Evolutionary conservation across 2,797 vertebrate species (phyloP).

Genomic region (Eptatretus atami): DNA sequence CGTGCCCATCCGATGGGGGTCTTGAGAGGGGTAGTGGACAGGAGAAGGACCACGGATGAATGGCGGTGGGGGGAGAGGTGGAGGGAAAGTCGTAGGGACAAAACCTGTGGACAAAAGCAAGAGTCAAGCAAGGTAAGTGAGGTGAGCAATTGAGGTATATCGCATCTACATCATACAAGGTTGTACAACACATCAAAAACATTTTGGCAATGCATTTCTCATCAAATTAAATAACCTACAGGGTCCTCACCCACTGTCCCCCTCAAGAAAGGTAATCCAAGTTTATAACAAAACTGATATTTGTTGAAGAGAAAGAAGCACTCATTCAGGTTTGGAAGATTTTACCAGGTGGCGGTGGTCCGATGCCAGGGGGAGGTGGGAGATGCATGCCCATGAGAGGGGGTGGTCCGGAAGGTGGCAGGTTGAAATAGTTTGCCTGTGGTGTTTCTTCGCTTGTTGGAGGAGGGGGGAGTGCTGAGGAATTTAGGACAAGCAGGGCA

Average conservation of each 20-base stretch:
- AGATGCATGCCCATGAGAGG: conserved; percentile 59
- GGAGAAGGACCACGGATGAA: conserved; percentile 74
- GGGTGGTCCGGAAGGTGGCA: conserved; percentile 39
- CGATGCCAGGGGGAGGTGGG: conserved; percentile 63
- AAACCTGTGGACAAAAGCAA: conserved; percentile 1
- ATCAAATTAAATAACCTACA: no score
- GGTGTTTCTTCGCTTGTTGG: conserved; percentile 34
- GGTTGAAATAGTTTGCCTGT: conserved; percentile 83
- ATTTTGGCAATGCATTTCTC: no score
- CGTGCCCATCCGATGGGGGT: conserved; percentile 89
- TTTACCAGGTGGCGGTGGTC: conserved; percentile 32
- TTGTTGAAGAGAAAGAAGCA: no score
- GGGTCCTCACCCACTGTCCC: no score
- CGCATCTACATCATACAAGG: no score
- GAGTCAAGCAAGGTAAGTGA: no score
- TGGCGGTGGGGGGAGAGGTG: conserved; percentile 46
- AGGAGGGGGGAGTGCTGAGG: conserved; percentile 49
- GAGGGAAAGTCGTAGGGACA: conserved; percentile 9
- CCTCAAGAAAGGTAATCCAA: no score
- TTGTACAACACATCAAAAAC: no score
- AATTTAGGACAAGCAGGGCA: no score
- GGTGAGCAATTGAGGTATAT: no score
- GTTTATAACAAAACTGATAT: no score
- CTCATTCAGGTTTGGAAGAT: not conserved
- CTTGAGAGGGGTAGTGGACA: conserved; percentile 92